These are phyloP conservation scores for Lampris incognitus DNA, from an alignment of 2,113 vertebrate genomes.

Conservation along the genomic window DNA sequence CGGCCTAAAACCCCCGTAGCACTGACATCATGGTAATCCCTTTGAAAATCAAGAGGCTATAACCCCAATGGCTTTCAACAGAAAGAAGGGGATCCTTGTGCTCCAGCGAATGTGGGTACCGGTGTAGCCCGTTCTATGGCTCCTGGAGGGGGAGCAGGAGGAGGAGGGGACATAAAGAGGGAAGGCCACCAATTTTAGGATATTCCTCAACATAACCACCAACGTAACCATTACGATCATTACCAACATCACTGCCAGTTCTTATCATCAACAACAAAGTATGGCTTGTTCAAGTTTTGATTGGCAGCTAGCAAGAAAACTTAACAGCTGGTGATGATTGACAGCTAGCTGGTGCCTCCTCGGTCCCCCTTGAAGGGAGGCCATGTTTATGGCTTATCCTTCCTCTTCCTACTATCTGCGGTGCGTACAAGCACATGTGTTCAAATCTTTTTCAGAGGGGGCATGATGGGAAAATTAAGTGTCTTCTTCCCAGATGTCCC, in stretches of 20 bases:
- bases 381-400: conserved; percentile 56
- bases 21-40: too few species aligned
- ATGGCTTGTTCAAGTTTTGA: conserved; percentile 48
- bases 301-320: not conserved
- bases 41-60: too few species aligned
- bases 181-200: too few species aligned
- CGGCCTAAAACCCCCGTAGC: too few species aligned
- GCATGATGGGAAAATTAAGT: not conserved
- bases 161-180: not conserved
- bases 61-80: too few species aligned
- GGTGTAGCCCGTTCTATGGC: not conserved
- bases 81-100: not conserved
- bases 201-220: not conserved
- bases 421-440: not conserved
- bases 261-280: conserved; percentile 17
- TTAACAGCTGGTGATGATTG: not conserved
- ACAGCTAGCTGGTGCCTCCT: conserved; percentile 30
- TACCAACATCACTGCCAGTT: too few species aligned
- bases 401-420: conserved; percentile 4
- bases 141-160: not conserved
- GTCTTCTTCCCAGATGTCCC: not conserved
- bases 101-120: not conserved
- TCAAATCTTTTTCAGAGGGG: not conserved
- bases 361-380: not conserved
- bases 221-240: too few species aligned